These are phyloP conservation scores for Clarias batrachus DNA, from an alignment of 2,113 vertebrate genomes.

Conservation along the genomic window DNA sequence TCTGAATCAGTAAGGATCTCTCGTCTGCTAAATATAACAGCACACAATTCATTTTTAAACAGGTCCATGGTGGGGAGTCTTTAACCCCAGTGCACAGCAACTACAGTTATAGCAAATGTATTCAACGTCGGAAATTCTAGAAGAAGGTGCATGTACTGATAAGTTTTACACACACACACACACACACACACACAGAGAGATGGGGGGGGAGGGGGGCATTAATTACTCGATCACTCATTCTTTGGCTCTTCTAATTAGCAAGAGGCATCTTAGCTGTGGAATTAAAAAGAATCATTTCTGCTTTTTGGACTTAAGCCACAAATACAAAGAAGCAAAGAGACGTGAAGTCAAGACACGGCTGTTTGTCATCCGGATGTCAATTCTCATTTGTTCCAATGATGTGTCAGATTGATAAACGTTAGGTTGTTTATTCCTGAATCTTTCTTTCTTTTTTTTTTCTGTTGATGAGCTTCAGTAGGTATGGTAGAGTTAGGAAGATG, in stretches of 20 bases:
- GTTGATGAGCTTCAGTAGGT: not conserved
- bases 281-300: not conserved
- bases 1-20: not conserved
- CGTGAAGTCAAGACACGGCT: not conserved
- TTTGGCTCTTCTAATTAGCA: not conserved
- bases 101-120: not conserved
- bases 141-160: not conserved
- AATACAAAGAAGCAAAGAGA: not conserved
- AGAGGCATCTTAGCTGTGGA: not conserved
- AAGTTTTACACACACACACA: not conserved
- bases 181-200: not conserved
- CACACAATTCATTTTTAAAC: not conserved
- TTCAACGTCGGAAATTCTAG: not conserved
- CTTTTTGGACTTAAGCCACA: not conserved
- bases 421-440: not conserved
- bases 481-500: not conserved
- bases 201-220: not conserved
- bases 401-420: not conserved
- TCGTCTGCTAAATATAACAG: not conserved
- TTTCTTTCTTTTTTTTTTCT: not conserved
- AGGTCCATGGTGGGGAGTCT: not conserved
- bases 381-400: not conserved
- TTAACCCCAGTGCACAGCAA: not conserved
- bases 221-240: slow-evolving; percentile 5
- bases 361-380: not conserved